Evolutionary conservation across 2,797 vertebrate genomes (phyloP), one percentile per base, ranked within the genome.

Genomic region (Pteropus rufus): DNA sequence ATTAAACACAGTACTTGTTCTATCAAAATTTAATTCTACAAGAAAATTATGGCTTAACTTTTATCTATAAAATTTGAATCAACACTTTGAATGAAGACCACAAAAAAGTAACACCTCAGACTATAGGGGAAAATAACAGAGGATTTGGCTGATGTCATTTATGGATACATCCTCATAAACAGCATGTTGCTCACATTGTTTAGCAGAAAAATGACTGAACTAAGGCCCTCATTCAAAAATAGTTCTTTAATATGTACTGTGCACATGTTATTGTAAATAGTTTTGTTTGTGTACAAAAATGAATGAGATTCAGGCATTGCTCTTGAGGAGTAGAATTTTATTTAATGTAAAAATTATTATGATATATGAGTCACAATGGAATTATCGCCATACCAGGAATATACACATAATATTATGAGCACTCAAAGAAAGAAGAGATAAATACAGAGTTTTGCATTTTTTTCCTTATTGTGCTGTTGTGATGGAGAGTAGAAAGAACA

Each of bases 291-390:
- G 36, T 1, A 31, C 56, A 76, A 67, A 86, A 89, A n/a, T 79
- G 31, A 73, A 49, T 84, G 39, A 92, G 21, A 65, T 8, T 52
- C 1, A 9, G 5, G 14, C 10, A 56, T 95, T 90, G 2, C 3
- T 96, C 23, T 58, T 86, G 89, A 69, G 56, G 23, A 93, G 58
- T 19, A 79, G 3, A 34, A 23, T 65, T 86, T 80, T 83, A 65
- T 54, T 94, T 83, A 54, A 58, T 69, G 10, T 77, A 70, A 91
- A 93, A 93, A 41, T 54, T 65, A 69, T 81, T 84, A 72, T 89
- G 83, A 39, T 29, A 46, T 86, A 0, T n/a, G 86, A 89, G 14
- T 39, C 26, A 52, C 64, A 81, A 44, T 60, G 23, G 77, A 70
- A 52, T 52, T 54, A 41, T 77, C 64, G 44, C 1, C 34, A 65